These are phyloP conservation scores for Uloborus diversus DNA, from an alignment of 1,140 invertebrate species.

Conservation along the genomic window DNA sequence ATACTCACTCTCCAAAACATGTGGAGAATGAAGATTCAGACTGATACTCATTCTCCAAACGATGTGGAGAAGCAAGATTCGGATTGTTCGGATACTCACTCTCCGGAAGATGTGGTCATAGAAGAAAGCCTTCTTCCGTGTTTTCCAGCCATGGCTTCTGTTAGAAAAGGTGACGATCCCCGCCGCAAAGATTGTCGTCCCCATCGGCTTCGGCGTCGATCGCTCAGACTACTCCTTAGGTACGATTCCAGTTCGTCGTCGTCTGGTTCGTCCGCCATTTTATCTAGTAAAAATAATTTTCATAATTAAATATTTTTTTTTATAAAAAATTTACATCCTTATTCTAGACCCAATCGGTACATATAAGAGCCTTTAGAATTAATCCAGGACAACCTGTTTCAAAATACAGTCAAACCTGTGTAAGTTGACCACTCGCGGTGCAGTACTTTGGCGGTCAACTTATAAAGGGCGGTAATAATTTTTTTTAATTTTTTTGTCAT, in stretches of 20 bases:
- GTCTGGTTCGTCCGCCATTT: conserved; percentile 40
- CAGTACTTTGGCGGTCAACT: no score
- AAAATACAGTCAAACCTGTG: no score
- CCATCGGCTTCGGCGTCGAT: conserved; percentile 32
- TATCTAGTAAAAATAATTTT: no score
- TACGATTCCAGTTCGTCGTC: conserved; percentile 51
- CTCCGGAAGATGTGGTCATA: conserved; percentile 83
- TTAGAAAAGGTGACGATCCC: conserved; percentile 49
- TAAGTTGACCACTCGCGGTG: no score
- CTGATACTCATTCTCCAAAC: conserved; percentile 64
- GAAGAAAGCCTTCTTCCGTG: conserved; percentile 74
- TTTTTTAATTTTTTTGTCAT: no score
- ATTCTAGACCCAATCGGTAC: no score
- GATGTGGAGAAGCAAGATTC: not conserved
- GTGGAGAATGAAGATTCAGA: no score
- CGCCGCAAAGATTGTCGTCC: conserved; percentile 26
- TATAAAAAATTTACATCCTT: not conserved
- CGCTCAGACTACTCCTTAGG: conserved; percentile 33
- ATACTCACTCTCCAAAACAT: no score
- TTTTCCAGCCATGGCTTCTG: conserved; percentile 13
- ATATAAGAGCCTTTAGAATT: no score
- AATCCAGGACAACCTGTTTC: no score
- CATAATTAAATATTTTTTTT: not conserved
- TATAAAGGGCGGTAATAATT: no score
- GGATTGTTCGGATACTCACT: conserved; percentile 70